A percentile compares a stretch with the other conserved stretches of the same genome.
Evolutionary conservation across 2,888 invertebrate genomes (phyloP).

Genomic region (Pseudoips prasinana): DNA sequence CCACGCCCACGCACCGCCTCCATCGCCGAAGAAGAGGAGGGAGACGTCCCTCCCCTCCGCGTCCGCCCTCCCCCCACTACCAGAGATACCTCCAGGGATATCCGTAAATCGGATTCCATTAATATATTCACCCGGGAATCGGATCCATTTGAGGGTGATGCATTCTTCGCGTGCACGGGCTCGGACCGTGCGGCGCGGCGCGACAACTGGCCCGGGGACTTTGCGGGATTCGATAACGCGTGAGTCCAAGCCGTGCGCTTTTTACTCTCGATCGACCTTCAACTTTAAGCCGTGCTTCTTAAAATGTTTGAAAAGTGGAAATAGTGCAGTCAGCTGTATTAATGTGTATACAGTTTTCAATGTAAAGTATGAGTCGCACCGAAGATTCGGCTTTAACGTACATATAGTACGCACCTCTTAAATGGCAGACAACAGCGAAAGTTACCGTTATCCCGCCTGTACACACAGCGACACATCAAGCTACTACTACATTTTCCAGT

Average conservation of each 20-base stretch:
- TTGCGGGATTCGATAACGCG: constrained; percentile 70
- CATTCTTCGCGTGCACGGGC: constrained; percentile 87
- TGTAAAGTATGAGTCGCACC: too few species aligned
- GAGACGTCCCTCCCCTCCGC: constrained; percentile 62
- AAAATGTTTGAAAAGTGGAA: too few species aligned
- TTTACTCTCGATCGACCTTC: too few species aligned
- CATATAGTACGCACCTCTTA: too few species aligned
- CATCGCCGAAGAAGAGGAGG: constrained; percentile 74
- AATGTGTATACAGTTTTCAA: too few species aligned
- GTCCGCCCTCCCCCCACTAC: constrained; percentile 47
- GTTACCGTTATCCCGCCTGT: too few species aligned
- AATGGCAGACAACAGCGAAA: too few species aligned
- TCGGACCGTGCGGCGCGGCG: constrained; percentile 69
- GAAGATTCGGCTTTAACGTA: too few species aligned
- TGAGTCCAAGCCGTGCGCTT: constrained; percentile 39
- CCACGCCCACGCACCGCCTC: constrained; percentile 67
- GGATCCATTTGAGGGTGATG: constrained; percentile 95
- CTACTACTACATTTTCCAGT: too few species aligned
- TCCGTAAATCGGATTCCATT: constrained; percentile 94
- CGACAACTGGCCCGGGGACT: constrained; percentile 78
- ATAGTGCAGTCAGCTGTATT: too few species aligned
- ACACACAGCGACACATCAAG: too few species aligned
- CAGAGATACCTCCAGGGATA: constrained; percentile 77
- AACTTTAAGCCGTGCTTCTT: too few species aligned
- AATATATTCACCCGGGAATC: constrained; percentile 93